These are phyloP conservation scores for Thymelicus acteon DNA, from an alignment of 2,888 invertebrate genomes.

Conservation along the genomic window DNA sequence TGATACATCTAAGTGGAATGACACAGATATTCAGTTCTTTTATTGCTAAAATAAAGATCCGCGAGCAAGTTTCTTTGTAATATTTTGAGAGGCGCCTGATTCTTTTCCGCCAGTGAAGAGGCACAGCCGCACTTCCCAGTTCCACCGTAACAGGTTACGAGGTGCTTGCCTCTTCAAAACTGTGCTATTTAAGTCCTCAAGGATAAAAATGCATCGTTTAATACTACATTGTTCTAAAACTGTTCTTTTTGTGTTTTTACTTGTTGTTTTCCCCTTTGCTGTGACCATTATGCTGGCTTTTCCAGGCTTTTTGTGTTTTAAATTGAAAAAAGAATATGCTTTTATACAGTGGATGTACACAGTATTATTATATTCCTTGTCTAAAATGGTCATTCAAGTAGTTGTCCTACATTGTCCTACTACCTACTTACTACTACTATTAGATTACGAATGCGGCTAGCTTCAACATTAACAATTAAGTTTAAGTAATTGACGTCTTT, in stretches of 20 bases:
- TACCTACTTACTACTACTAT: too few relatives aligned
- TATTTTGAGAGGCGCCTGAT: background rate
- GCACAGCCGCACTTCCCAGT: slow-evolving; percentile 9
- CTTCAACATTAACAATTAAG: too few relatives aligned
- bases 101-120: background rate
- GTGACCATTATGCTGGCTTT: background rate
- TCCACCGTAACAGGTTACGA: slow-evolving; percentile 17
- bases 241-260: slow-evolving; percentile 12
- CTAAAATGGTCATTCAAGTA: too few relatives aligned
- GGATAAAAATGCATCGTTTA: slow-evolving; percentile 8
- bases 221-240: slow-evolving; percentile 10
- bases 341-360: too few relatives aligned
- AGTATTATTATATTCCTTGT: too few relatives aligned
- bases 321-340: too few relatives aligned
- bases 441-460: too few relatives aligned
- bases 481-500: too few relatives aligned
- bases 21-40: background rate
- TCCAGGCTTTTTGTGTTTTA: background rate
- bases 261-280: background rate
- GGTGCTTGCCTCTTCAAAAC: slow-evolving; percentile 14
- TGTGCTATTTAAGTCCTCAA: slow-evolving; percentile 17
- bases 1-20: too few relatives aligned
- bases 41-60: background rate
- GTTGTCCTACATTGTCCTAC: too few relatives aligned
- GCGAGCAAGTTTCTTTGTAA: background rate